A percentile compares a stretch with the other conserved stretches of the same genome.
phyloP scores from a whole-genome alignment of 2,797 vertebrate genomes.

The Schizopygopsis malacanthus region DNA sequence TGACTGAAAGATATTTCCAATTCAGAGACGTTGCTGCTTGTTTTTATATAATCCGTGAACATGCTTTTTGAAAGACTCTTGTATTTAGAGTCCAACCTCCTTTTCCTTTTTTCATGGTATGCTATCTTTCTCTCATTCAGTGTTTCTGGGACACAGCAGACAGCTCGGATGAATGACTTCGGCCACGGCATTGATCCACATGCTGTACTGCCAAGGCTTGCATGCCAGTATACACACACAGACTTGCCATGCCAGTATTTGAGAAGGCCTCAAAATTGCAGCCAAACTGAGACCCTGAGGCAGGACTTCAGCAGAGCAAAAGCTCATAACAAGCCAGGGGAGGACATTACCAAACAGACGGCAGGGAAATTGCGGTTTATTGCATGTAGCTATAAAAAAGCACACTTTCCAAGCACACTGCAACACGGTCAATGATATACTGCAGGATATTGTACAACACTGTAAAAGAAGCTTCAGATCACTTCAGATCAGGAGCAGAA shows the following conservation, averaged over 20 bases:
- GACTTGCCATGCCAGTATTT: conserved; percentile 13
- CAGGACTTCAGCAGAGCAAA: conserved; percentile 28
- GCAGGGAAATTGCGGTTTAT: conserved; percentile 24
- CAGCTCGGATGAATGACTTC: conserved; percentile 56
- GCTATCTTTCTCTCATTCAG: conserved; percentile 20
- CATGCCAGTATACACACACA: conserved; percentile 45
- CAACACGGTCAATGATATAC: background rate
- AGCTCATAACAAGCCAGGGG: conserved; percentile 11
- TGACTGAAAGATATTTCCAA: conserved; percentile 24
- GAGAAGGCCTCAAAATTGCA: conserved; percentile 26
- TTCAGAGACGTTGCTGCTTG: conserved; percentile 35
- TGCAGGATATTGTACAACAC: background rate
- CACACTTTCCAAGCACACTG: background rate
- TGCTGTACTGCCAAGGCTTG: conserved; percentile 5
- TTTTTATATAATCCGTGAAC: conserved; percentile 42
- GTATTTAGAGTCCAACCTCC: conserved; percentile 22
- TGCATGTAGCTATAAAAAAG: conserved; percentile 38
- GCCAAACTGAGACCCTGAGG: conserved; percentile 39
- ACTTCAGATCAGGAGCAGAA: background rate
- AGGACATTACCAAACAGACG: background rate
- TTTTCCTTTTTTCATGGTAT: conserved; percentile 13
- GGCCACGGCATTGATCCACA: conserved; percentile 43
- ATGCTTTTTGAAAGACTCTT: conserved; percentile 40
- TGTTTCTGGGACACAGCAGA: conserved; percentile 44
- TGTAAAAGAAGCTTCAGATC: background rate